phyloP scores from a whole-genome alignment of 1,140 invertebrate species.

The Apis florea region DNA sequence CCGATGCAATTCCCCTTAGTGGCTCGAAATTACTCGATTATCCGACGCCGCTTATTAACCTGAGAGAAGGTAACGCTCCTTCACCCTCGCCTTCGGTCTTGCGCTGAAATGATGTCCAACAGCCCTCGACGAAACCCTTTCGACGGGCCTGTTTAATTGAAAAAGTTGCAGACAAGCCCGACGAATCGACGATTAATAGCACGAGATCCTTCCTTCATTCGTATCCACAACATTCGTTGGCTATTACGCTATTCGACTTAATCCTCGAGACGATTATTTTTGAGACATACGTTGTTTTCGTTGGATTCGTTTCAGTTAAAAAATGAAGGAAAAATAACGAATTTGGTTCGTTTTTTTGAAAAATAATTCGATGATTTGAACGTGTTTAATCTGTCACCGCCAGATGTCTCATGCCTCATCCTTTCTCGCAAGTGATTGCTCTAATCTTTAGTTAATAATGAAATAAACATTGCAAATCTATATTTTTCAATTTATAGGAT shows the following conservation, averaged over 20 bases:
- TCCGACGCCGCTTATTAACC: conserved; percentile 31
- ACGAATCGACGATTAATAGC: conserved; percentile 37
- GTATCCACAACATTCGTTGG: background rate
- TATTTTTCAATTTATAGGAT: too few relatives aligned
- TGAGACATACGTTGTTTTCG: too few relatives aligned
- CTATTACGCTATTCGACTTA: background rate
- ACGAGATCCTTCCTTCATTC: background rate
- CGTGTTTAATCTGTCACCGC: too few relatives aligned
- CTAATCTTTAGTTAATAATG: too few relatives aligned
- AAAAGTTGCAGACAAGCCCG: conserved; percentile 31
- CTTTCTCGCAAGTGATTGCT: too few relatives aligned
- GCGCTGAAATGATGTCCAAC: background rate
- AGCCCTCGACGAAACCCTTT: background rate
- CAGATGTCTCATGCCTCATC: too few relatives aligned
- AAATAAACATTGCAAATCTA: too few relatives aligned
- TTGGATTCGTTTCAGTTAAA: too few relatives aligned
- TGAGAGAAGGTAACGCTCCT: conserved; percentile 25
- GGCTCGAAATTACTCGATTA: conserved; percentile 41
- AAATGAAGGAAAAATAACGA: too few relatives aligned
- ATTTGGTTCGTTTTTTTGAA: too few relatives aligned
- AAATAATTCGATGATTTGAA: too few relatives aligned
- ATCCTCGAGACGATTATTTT: background rate
- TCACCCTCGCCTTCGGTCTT: background rate
- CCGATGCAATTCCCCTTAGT: conserved; percentile 3
- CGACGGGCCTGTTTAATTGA: conserved; percentile 25